phyloP scores from a whole-genome alignment of 1,140 invertebrate species.

The Cotesia glomerata region DNA sequence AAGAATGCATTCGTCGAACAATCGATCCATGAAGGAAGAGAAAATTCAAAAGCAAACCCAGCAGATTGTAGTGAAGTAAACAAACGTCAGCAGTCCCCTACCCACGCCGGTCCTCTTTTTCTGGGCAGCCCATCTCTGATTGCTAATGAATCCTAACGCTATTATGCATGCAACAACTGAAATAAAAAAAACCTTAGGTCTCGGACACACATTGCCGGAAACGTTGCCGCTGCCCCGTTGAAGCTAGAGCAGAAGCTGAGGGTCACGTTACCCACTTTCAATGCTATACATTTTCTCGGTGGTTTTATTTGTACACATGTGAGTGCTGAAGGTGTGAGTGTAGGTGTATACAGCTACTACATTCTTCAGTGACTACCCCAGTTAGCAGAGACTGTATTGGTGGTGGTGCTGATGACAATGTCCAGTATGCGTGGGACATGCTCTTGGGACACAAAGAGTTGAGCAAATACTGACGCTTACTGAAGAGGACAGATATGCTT shows the following conservation, averaged over 20 bases:
- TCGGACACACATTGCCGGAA: neutral
- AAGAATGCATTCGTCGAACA: conserved; percentile 4
- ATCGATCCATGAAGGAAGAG: neutral
- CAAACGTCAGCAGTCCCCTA: neutral
- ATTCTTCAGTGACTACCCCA: neutral
- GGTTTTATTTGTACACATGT: neutral
- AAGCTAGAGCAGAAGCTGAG: neutral
- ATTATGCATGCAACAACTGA: conserved; percentile 61
- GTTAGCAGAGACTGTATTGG: neutral
- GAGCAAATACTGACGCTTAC: conserved; percentile 58
- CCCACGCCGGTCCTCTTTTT: neutral
- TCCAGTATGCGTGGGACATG: conserved; percentile 32
- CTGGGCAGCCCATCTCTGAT: conserved; percentile 57
- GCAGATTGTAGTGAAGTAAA: conserved; percentile 29
- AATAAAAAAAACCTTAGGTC: conserved; percentile 53
- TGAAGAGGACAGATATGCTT: conserved; percentile 29
- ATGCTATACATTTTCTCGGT: neutral
- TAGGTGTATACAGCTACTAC: neutral
- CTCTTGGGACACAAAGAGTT: conserved; percentile 57
- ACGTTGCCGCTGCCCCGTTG: neutral
- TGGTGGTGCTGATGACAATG: conserved; percentile 23
- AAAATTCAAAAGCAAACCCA: conserved; percentile 9
- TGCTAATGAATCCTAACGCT: conserved; percentile 65
- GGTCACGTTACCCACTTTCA: conserved; percentile 16
- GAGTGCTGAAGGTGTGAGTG: too few relatives aligned